A percentile compares a stretch with the other conserved stretches of the same genome.
These are phyloP conservation scores for Myotis yumanensis DNA, from an alignment of 2,113 vertebrate genomes.

Conservation along the genomic window DNA sequence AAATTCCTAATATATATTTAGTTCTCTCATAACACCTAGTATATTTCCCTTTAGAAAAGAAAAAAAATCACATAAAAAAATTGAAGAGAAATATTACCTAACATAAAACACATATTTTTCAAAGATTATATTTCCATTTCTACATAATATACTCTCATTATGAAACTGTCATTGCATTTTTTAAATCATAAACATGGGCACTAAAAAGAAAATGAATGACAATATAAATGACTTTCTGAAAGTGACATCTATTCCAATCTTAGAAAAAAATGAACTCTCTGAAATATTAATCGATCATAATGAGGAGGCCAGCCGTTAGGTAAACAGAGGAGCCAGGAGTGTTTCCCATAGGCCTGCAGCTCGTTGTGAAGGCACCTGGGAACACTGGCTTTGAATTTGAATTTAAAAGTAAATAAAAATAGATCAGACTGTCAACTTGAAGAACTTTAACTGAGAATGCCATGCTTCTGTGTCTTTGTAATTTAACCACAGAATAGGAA, in stretches of 20 bases:
- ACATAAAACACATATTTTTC: slow-evolving; percentile 49
- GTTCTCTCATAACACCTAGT: slow-evolving; percentile 8
- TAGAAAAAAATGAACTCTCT: slow-evolving; percentile 46
- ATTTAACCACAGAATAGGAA: neutral
- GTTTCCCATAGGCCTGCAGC: neutral
- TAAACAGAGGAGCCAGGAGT: neutral
- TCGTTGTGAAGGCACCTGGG: neutral
- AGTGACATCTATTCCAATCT: slow-evolving; percentile 56
- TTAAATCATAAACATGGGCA: slow-evolving; percentile 50
- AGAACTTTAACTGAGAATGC: neutral
- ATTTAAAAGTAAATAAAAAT: slow-evolving; percentile 57
- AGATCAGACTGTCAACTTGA: slow-evolving; percentile 7
- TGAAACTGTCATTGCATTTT: slow-evolving; percentile 56
- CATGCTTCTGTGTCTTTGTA: slow-evolving; percentile 19
- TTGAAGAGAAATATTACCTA: slow-evolving; percentile 52
- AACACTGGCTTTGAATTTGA: slow-evolving; percentile 53
- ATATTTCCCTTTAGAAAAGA: slow-evolving; percentile 57
- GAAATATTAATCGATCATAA: slow-evolving; percentile 71
- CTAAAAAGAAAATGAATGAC: slow-evolving; percentile 62
- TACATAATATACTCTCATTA: slow-evolving; percentile 53
- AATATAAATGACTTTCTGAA: slow-evolving; percentile 55
- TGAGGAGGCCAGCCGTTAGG: slow-evolving; percentile 1
- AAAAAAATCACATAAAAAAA: slow-evolving; percentile 40
- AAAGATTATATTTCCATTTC: slow-evolving; percentile 59
- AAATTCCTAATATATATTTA: slow-evolving; percentile 27